Evolutionary conservation across 2,113 vertebrate genomes (phyloP), one percentile per base, ranked within the genome.

Genomic region (Nothobranchius furzeri): DNA sequence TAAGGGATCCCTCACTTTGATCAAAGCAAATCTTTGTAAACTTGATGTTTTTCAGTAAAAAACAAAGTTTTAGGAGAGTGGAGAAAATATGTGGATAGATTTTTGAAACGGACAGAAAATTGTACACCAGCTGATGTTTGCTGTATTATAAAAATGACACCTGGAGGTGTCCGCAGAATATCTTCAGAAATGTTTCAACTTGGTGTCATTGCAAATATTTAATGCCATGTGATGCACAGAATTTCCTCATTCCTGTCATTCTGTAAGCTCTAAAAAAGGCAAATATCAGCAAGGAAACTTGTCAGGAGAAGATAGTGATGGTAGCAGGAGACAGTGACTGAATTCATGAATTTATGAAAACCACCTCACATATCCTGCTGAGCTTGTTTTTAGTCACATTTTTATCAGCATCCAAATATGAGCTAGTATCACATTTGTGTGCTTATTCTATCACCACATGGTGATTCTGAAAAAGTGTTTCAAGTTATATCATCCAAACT

Each of bases 201-300:
- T 79, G 83, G 70, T 85, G 88, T 90, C 87, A 90, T 53, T 11
- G 70, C 80, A 82, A 83, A 90, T 82, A 85, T 87, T 82, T 89
- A 80, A 88, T 70, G 75, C 89, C 85, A 81, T 37, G 30, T 30
- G 80, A 90, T 67, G 76, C 73, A 55, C 76, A 64, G 60, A 78
- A 57, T 70, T 72, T 63, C 65, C 73, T 50, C 63, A 47, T 53
- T 65, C 74, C 83, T 73, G 86, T 83, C 55, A 62, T 12, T 78
- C 70, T 49, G 62, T 84, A 82, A 90, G 84, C 80, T 88, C 76
- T 51, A 85, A 81, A 84, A 83, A 88, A 78, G 61, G 35, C 64
- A 30, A 47, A 73, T 66, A 78, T 89, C 90, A 92, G 90, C 90
- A 90, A 65, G 65, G 81, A 75, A 54, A 78, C 60, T 64, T 85